A percentile compares a stretch with the other conserved stretches of the same genome.
These are phyloP conservation scores for Distichodus sexfasciatus DNA, from an alignment of 2,797 vertebrate species.

Conservation along the genomic window DNA sequence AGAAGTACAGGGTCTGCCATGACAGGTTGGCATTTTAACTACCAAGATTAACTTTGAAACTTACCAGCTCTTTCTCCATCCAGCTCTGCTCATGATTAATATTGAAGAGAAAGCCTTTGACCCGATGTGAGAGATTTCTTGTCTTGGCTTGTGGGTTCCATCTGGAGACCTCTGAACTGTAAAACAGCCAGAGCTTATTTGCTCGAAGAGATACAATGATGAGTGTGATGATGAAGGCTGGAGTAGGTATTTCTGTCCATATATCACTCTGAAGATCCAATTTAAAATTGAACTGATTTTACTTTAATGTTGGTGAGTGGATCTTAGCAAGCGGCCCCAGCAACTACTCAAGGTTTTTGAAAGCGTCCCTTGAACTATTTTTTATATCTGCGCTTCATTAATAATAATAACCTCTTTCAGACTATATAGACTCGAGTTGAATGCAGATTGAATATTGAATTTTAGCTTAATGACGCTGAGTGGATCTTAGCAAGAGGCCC, in stretches of 20 bases:
- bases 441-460: no score
- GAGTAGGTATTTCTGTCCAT: not conserved
- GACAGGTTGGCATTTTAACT: constrained; percentile 62
- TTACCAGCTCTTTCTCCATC: constrained; percentile 23
- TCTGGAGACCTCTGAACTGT: constrained; percentile 13
- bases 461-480: no score
- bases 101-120: constrained; percentile 13
- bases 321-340: no score
- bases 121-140: constrained; percentile 12
- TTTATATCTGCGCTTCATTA: no score
- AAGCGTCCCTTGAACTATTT: no score
- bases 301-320: no score
- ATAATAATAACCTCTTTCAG: no score
- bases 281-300: no score
- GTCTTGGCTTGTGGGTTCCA: constrained; percentile 7
- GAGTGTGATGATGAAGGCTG: not conserved
- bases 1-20: constrained; percentile 43
- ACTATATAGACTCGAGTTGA: no score
- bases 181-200: no score
- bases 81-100: constrained; percentile 38
- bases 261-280: not conserved
- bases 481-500: no score
- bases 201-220: not conserved
- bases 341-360: no score
- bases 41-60: constrained; percentile 60